These are phyloP conservation scores for Babyrousa celebensis DNA, from an alignment of 2,797 vertebrate genomes.

Conservation along the genomic window DNA sequence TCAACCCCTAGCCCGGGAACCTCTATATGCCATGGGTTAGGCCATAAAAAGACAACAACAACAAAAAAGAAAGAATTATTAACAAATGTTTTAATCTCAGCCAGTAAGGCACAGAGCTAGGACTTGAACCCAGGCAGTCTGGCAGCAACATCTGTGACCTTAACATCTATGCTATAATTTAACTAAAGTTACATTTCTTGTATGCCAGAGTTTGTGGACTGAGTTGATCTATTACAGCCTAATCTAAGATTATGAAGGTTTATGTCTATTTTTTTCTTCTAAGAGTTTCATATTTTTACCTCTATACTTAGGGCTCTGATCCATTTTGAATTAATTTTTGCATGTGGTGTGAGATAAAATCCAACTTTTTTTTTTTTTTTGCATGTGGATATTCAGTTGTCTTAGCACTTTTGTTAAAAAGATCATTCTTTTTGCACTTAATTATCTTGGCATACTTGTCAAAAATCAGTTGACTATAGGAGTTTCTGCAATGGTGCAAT, in stretches of 20 bases:
- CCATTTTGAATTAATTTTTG: background rate
- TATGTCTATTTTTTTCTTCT: background rate
- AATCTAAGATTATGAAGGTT: background rate
- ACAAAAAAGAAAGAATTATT: background rate
- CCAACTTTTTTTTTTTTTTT: background rate
- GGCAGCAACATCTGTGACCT: background rate
- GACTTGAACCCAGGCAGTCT: background rate
- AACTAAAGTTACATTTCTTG: background rate
- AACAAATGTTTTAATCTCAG: background rate
- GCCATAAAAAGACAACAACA: no score
- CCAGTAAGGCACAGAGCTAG: background rate
- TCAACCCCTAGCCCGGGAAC: no score
- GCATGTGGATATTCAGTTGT: background rate
- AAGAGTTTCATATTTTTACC: background rate
- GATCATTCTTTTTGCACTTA: background rate
- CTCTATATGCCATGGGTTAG: no score
- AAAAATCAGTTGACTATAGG: slow-evolving; percentile 31
- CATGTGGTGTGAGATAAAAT: background rate
- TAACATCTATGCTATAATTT: background rate
- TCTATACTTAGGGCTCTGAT: background rate
- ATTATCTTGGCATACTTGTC: background rate
- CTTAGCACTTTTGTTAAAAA: background rate
- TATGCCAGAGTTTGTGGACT: background rate
- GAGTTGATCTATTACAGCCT: background rate
- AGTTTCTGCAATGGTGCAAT: no score